A percentile compares a stretch with the other conserved stretches of the same genome.
phyloP scores from a whole-genome alignment of 2,888 invertebrate genomes.

The Esperia sulphurella region DNA sequence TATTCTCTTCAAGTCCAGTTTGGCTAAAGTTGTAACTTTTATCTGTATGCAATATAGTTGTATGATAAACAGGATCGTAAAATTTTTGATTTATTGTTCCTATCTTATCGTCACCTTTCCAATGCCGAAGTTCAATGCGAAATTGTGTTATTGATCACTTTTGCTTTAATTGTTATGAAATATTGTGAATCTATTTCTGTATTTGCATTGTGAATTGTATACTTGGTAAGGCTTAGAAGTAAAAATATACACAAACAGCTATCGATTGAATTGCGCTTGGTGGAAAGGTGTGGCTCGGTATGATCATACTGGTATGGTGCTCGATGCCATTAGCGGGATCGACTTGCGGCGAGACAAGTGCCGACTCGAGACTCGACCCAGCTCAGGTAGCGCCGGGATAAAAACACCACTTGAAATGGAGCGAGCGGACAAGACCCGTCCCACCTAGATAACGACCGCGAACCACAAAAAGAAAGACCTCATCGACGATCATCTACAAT shows the following conservation, averaged over 20 bases:
- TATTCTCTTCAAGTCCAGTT: background rate
- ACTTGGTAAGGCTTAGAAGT: background rate
- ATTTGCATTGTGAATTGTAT: background rate
- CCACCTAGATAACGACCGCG: constrained; percentile 66
- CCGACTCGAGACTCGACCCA: constrained; percentile 23
- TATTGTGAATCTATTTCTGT: background rate
- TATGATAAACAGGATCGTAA: constrained; percentile 39
- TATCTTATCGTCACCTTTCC: constrained; percentile 41
- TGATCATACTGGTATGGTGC: constrained; percentile 29
- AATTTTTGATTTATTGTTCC: constrained; percentile 45
- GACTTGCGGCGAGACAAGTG: constrained; percentile 38
- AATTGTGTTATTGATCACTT: constrained; percentile 34
- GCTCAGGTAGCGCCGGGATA: constrained; percentile 72
- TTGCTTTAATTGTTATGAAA: constrained; percentile 14
- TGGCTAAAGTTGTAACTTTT: background rate
- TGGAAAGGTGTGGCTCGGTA: constrained; percentile 34
- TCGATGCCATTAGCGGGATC: constrained; percentile 48
- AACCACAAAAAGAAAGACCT: constrained; percentile 40
- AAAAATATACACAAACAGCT: constrained; percentile 24
- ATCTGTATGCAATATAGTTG: constrained; percentile 3
- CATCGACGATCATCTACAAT: constrained; percentile 16
- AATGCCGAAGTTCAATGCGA: constrained; percentile 27
- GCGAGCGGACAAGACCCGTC: constrained; percentile 49
- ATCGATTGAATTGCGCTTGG: constrained; percentile 30
- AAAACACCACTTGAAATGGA: constrained; percentile 73